Evolutionary conservation across 2,888 invertebrate genomes (phyloP), one percentile per base, ranked within the genome.

Genomic region (Andrena bucephala): DNA sequence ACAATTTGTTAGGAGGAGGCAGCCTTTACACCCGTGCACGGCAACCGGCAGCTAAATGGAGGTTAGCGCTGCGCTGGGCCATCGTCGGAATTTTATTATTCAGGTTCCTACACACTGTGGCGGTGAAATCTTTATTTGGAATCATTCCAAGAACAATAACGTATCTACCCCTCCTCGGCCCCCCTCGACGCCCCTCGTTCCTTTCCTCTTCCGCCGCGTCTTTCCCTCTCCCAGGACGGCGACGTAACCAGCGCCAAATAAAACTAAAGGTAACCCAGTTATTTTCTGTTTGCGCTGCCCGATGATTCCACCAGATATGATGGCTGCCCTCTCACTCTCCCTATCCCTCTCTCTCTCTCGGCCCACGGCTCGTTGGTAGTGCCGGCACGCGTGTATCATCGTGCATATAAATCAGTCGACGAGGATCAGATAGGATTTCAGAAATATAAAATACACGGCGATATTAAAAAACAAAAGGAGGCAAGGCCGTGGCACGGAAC

Each of bases 141-240:
- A 94, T 94, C 94, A 93, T 94, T 94, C 94, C 93, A 93, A 92
- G 94, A 94, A 94, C 94, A 94, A 94, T 94, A 94, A 94, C 92
- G 91, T 91, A 91, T 90, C 89, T 87, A 83, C 85, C 83, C 76
- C 63, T 33, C 84, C 73, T 70, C 75, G 77, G 68, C 77, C 42
- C 54, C 54, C 54, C 42, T 13, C 31, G 29, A n/a, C 71, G 8
- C 10, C 57, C 50, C 20, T n/a, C 65, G 59, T 33, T 77, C 71
- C 75, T 29, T 57, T 4, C 31, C 60, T 71, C 65, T 65, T 66
- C 62, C 65, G 36, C 74, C 78, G 72, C 80, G 36, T 69, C 33
- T 62, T 68, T 48, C 60, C 79, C 77, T 73, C 77, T 84, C 33
- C 48, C 24, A 10, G 52, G 29, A 83, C 84, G 73, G 79, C 81